phyloP scores from a whole-genome alignment of 37 sponge, comb jelly and placozoan species.

The Amphimedon queenslandica region DNA sequence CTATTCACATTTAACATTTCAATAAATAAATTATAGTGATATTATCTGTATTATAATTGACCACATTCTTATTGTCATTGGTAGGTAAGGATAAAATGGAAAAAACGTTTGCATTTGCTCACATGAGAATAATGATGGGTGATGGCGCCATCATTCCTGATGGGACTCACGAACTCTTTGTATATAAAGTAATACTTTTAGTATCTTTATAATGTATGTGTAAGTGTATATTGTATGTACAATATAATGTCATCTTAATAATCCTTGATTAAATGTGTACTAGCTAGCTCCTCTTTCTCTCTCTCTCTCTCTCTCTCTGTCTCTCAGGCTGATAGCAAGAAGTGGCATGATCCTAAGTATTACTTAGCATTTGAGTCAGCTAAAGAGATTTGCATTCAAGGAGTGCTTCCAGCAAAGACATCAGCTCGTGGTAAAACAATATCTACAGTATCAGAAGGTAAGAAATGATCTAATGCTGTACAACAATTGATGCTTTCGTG shows the following conservation, averaged over 20 bases:
- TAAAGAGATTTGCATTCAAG: conserved; percentile 20
- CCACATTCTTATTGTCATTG: background rate
- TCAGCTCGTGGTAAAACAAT: background rate
- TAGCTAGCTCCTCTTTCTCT: background rate
- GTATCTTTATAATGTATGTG: background rate
- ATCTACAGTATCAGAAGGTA: background rate
- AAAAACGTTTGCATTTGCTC: conserved; percentile 73
- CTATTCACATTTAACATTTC: background rate
- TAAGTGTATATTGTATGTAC: background rate
- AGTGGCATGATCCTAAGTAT: conserved; percentile 29
- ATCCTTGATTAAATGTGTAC: background rate
- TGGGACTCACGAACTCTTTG: conserved; percentile 58
- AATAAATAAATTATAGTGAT: no score
- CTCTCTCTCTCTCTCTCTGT: conserved; percentile 9
- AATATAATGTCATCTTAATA: background rate
- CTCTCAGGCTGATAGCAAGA: conserved; percentile 34
- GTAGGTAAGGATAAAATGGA: conserved; percentile 61
- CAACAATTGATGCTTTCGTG: no score
- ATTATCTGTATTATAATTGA: no score
- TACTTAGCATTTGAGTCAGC: conserved; percentile 21
- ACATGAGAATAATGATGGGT: conserved; percentile 62
- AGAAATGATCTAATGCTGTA: background rate
- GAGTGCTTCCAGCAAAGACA: background rate
- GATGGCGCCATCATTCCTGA: conserved; percentile 71
- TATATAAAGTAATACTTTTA: conserved; percentile 47